Evolutionary conservation across 2,888 invertebrate genomes (phyloP), one percentile per base, ranked within the genome.

Genomic region (Heliconius charithonia): DNA sequence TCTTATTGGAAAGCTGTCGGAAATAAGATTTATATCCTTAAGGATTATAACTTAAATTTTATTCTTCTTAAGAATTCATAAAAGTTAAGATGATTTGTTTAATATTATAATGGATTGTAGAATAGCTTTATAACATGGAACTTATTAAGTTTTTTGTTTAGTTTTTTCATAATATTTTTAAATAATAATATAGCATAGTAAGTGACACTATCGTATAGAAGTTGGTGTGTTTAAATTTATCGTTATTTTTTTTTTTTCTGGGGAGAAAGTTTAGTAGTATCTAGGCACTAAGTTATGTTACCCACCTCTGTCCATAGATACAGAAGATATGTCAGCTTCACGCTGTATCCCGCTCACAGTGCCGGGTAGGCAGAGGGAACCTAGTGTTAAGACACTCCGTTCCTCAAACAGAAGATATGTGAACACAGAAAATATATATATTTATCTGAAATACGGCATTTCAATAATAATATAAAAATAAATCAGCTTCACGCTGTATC

Each of bases 1-100:
- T 65, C 63, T 74, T 74, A 74, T 74, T 74, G 74, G 74, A 74
- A 45, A 74, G 4, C 74, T 74, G 74, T 74, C 74, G 19, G 27
- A 45, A 74, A 45, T 74, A 74, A 74, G 74, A 65, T 74, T 74
- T 74, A 74, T 74, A 41, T 45, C 13, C 41, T 74, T 37, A 74
- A 74, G 62, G 37, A 41, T 74, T 63, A 41, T 29, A 65, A 74
- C 27, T 65, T 63, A 27, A 62, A 65, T 22, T 27, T 13, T 63
- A 63, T 63, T 74, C 74, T 22, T 74, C n/a, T 41, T 6, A 65
- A 29, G 29, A 37, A 37, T n/a, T 56, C 2, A 32, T 72, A 72
- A 59, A 72, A 59, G 29, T 67, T 51, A 4, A 71, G 27, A 71
- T 65, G 6, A 27, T 65, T 72, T 77, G 27, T 32, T 27, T 69